Evolutionary conservation across 1,140 invertebrate genomes (phyloP).

Genomic region (Drosophila repletoides): DNA sequence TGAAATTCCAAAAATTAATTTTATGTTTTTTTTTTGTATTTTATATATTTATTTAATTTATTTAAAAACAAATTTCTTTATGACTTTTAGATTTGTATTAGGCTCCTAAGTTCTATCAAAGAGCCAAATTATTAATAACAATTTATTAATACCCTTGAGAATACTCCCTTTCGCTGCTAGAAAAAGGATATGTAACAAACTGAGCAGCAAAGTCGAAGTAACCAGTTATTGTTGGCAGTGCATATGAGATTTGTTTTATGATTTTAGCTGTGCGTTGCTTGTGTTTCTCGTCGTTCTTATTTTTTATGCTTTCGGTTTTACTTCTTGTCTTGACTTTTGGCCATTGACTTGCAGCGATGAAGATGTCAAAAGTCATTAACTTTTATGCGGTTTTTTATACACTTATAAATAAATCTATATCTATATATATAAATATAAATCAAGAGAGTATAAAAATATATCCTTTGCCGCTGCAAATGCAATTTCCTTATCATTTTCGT

Average conservation of each 20-base stretch:
- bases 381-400: constrained; percentile 41
- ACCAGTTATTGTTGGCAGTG: neutral
- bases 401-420: neutral
- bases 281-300: constrained; percentile 12
- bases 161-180: too few species aligned
- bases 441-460: neutral
- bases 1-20: too few species aligned
- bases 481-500: constrained; percentile 65
- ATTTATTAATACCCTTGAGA: too few species aligned
- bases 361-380: constrained; percentile 70
- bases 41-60: too few species aligned
- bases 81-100: too few species aligned
- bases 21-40: too few species aligned
- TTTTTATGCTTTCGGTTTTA: constrained; percentile 57
- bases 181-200: too few species aligned
- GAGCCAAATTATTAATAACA: too few species aligned
- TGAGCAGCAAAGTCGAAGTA: neutral
- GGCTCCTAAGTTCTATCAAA: too few species aligned
- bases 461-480: constrained; percentile 39
- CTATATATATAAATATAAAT: neutral
- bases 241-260: constrained; percentile 57
- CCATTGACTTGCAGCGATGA: constrained; percentile 59
- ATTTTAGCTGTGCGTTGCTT: constrained; percentile 39
- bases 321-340: constrained; percentile 46
- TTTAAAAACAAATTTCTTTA: too few species aligned